Evolutionary conservation across 1,140 invertebrate species (phyloP), one percentile per base, ranked within the genome.

Genomic region (Cephus cinctus): DNA sequence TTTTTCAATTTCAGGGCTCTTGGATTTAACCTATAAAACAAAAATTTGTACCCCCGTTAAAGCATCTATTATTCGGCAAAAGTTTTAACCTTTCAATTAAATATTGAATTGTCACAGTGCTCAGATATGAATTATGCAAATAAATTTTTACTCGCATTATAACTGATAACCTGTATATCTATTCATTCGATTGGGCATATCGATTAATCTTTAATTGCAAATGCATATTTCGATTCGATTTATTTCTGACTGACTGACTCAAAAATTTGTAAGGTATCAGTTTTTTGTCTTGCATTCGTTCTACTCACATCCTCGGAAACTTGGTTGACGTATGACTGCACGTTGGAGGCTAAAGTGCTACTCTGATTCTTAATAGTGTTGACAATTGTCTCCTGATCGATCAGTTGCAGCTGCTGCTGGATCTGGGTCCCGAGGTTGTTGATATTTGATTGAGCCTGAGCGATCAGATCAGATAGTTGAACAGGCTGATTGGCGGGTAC

Each of bases 311-410:
- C 56, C 19, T 61, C 58, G 5, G 63, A 57, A 0, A 61, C 31
- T 32, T 60, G 52, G 11, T 42, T 51, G 3, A 71, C 31, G 18
- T 57, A 68, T 4, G 32, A 16, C 20, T 71, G 57, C 1, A 73
- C 35, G 39, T 59, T 67, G 18, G 34, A 59, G 16, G 50, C 59
- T 5, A 73, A 56, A 11, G 25, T 51, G 2, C 22, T 56, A 35
- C 57, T 71, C 5, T 69, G 59, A 3, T 59, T 47, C 15, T 65
- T 69, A 1, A 73, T n/a, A 5, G 59, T 58, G 6, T 63, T 57
- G 1, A 63, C 14, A 1, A 67, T 42, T 5, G 54, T 61, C 2
- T 65, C 50, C 5, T 67, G 59, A 12, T 70, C 53, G 2, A 64
- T 64, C 2, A 68, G 30, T 4, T 69, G 61, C 3, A 60, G 32